phyloP scores from a whole-genome alignment of 2,888 invertebrate species.

The Drosophila limbata region DNA sequence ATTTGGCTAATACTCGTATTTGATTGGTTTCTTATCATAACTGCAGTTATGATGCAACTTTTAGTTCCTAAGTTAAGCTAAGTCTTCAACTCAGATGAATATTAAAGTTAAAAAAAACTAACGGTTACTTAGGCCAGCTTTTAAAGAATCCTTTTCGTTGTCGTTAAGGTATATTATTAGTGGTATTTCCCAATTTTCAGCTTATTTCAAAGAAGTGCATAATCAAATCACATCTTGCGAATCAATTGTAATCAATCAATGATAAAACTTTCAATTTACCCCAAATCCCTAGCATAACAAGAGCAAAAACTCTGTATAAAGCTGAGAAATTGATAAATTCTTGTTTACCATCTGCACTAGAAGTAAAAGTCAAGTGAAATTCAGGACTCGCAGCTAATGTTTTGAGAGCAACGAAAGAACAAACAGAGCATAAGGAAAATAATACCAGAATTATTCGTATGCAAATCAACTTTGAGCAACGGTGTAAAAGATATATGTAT shows the following conservation, averaged over 20 bases:
- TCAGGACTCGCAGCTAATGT: slow-evolving; percentile 56
- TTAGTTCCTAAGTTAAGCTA: background rate
- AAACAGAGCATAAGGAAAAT: slow-evolving; percentile 52
- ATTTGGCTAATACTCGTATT: slow-evolving; percentile 1
- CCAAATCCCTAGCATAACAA: slow-evolving; percentile 25
- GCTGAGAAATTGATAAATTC: slow-evolving; percentile 37
- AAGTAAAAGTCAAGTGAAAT: slow-evolving; percentile 44
- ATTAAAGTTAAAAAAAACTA: background rate
- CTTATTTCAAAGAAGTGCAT: background rate
- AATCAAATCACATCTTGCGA: slow-evolving; percentile 3
- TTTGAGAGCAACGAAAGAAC: slow-evolving; percentile 48
- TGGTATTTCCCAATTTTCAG: background rate
- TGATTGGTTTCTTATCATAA: slow-evolving; percentile 6
- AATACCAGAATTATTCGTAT: slow-evolving; percentile 53
- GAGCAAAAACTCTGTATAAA: slow-evolving; percentile 1
- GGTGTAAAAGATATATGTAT: slow-evolving; percentile 46
- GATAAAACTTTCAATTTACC: slow-evolving; percentile 33
- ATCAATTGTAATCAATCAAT: slow-evolving; percentile 44
- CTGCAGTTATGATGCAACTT: background rate
- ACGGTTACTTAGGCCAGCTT: too few species aligned
- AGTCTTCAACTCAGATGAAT: background rate
- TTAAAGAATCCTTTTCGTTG: too few species aligned
- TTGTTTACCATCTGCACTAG: slow-evolving; percentile 46
- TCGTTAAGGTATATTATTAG: background rate
- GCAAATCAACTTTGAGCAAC: slow-evolving; percentile 61